phyloP scores from a whole-genome alignment of 2,888 invertebrate genomes.

The Alsophila aescularia region DNA sequence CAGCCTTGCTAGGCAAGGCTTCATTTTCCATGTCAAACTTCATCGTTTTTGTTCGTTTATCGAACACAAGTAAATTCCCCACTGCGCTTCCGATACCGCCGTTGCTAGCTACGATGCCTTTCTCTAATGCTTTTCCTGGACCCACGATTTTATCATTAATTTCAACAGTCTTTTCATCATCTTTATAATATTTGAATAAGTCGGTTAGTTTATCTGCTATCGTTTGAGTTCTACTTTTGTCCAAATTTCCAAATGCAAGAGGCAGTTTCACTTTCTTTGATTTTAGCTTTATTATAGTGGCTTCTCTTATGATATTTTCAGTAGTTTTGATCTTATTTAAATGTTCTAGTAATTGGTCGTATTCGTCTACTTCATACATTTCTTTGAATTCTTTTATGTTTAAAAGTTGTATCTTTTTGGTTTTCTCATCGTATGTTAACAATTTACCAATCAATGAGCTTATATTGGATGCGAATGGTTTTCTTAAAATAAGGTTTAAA shows the following conservation, averaged over 20 bases:
- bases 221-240: constrained; percentile 33
- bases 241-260: constrained; percentile 46
- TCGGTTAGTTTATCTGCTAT: constrained; percentile 25
- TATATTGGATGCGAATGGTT: too few species aligned
- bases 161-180: constrained; percentile 31
- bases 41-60: constrained; percentile 37
- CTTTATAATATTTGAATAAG: constrained; percentile 20
- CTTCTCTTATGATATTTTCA: constrained; percentile 36
- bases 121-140: constrained; percentile 36
- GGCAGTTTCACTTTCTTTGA: constrained; percentile 43
- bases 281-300: constrained; percentile 37
- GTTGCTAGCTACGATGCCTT: constrained; percentile 41
- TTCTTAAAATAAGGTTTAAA: too few species aligned
- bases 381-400: constrained; percentile 34
- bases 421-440: constrained; percentile 25
- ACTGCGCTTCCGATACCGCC: constrained; percentile 52
- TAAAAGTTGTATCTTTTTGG: constrained; percentile 28
- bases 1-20: constrained; percentile 37
- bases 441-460: not conserved
- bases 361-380: constrained; percentile 28
- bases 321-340: constrained; percentile 39
- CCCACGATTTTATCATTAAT: constrained; percentile 42
- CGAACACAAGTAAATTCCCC: constrained; percentile 46
- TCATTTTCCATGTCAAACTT: constrained; percentile 38
- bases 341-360: constrained; percentile 28